Evolutionary conservation across 1,140 invertebrate species (phyloP).

Genomic region (Platyscapa corneri): DNA sequence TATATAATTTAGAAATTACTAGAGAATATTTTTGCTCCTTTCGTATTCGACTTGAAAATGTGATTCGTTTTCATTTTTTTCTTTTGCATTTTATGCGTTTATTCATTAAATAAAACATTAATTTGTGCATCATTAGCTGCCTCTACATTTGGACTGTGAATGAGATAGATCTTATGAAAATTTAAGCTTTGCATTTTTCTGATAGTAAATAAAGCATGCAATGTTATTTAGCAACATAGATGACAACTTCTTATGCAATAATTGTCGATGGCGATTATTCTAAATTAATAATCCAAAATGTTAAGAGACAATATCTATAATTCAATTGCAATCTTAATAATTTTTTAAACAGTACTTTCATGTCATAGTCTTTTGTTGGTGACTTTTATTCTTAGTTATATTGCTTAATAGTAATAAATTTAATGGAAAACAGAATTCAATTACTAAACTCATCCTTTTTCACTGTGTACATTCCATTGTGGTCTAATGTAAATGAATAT

Average conservation of each 20-base stretch:
- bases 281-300: no score
- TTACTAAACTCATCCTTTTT: conserved; percentile 3
- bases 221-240: background rate
- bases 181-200: background rate
- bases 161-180: background rate
- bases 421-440: background rate
- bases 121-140: conserved; percentile 9
- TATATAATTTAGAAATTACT: background rate
- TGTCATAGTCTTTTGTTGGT: background rate
- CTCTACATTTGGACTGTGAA: background rate
- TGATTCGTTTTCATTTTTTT: conserved; percentile 1
- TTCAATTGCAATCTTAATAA: background rate
- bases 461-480: background rate
- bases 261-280: no score
- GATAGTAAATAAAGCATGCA: background rate
- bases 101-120: background rate
- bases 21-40: conserved; percentile 5
- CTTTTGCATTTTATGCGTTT: conserved; percentile 1
- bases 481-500: conserved; percentile 11
- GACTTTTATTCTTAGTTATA: background rate
- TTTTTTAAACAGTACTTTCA: background rate
- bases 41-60: background rate
- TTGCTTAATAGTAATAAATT: conserved; percentile 1
- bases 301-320: no score
- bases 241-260: no score